Evolutionary conservation across 2,113 vertebrate genomes (phyloP).

Genomic region (Phainopepla nitens): DNA sequence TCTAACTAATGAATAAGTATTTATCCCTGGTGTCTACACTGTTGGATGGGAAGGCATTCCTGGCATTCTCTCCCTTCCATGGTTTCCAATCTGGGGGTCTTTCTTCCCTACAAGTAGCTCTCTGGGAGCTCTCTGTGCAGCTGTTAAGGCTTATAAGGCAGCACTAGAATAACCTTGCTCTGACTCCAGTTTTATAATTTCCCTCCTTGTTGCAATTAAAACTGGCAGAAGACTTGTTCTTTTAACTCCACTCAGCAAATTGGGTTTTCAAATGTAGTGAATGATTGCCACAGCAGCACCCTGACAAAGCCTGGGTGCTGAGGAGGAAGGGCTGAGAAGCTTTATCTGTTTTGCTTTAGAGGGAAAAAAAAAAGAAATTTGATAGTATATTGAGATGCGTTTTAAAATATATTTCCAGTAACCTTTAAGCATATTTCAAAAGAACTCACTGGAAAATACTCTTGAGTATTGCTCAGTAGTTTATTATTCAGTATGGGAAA

Average conservation of each 20-base stretch:
- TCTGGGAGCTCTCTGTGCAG: not conserved
- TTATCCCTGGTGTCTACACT: not conserved
- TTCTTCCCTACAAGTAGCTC: not conserved
- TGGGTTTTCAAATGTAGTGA: not conserved
- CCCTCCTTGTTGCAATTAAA: not conserved
- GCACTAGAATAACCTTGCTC: not conserved
- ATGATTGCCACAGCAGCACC: not conserved
- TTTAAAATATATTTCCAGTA: not conserved
- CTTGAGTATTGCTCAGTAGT: not conserved
- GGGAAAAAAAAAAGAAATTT: not conserved
- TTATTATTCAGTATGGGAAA: not conserved
- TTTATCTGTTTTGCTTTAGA: not conserved
- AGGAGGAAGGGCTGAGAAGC: not conserved
- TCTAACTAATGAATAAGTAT: not conserved
- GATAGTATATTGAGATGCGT: not conserved
- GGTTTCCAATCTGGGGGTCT: not conserved
- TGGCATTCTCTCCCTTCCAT: not conserved
- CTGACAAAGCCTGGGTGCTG: not conserved
- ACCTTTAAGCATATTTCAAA: not conserved
- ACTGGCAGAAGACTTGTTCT: not conserved
- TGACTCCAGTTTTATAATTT: not conserved
- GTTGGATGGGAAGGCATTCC: not conserved
- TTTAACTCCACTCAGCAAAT: not conserved
- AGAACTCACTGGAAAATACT: not conserved
- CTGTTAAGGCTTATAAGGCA: constrained; percentile 16